Evolutionary conservation across 37 sponge, comb jelly and placozoan species (phyloP).

Genomic region (Ephydatia muelleri): DNA sequence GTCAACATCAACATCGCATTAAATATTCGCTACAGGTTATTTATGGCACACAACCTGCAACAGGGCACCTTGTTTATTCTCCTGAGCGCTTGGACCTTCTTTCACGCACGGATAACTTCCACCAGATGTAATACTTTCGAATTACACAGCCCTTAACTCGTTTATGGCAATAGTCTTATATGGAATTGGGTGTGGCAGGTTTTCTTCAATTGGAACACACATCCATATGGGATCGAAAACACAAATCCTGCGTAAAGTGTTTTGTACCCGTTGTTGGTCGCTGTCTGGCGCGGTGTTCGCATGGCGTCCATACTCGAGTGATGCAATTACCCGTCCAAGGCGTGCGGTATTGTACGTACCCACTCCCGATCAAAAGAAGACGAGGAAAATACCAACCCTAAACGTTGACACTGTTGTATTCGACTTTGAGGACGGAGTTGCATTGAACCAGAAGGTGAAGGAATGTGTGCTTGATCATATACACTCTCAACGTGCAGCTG

Average conservation of each 20-base stretch:
- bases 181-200: neutral
- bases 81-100: neutral
- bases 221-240: neutral
- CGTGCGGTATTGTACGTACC: constrained; percentile 96
- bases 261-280: neutral
- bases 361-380: constrained; percentile 80
- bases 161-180: neutral
- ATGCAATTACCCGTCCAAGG: constrained; percentile 39
- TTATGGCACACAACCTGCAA: neutral
- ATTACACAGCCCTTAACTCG: neutral
- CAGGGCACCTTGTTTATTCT: neutral
- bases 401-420: constrained; percentile 85
- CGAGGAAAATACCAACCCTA: constrained; percentile 66
- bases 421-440: constrained; percentile 97
- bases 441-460: constrained; percentile 71
- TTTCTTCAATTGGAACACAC: neutral
- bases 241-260: neutral
- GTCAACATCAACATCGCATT: neutral
- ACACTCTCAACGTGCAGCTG: too few relatives aligned
- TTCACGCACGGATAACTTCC: neutral
- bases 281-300: neutral
- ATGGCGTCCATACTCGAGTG: neutral
- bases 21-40: neutral
- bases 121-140: neutral
- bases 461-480: neutral